phyloP scores from a whole-genome alignment of 2,888 invertebrate genomes.

The Schizotus pectinicornis region DNA sequence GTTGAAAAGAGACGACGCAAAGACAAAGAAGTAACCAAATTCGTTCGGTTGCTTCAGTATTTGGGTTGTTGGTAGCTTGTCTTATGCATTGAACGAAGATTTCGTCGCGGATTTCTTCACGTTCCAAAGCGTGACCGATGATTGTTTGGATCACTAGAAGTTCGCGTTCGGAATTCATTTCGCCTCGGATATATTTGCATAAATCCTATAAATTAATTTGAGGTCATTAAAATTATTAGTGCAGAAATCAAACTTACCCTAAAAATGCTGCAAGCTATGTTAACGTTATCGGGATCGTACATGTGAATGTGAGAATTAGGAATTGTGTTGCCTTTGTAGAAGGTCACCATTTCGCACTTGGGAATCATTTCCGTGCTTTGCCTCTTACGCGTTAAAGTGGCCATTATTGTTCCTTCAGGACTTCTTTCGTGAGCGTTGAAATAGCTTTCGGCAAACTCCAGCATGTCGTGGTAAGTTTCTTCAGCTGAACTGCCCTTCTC shows the following conservation, averaged over 20 bases:
- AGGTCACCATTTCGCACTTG: conserved; percentile 92
- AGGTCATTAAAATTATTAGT: background rate
- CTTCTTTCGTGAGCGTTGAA: conserved; percentile 89
- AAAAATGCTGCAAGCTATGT: conserved; percentile 87
- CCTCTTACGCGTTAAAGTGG: conserved; percentile 79
- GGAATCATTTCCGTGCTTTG: conserved; percentile 82
- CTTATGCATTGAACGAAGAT: conserved; percentile 88
- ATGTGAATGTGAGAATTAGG: conserved; percentile 93
- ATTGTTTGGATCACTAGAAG: conserved; percentile 83
- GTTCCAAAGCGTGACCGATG: conserved; percentile 85
- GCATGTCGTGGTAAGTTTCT: conserved; percentile 77
- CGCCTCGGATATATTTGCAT: conserved; percentile 88
- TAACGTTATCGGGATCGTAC: conserved; percentile 93
- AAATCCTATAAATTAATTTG: conserved; percentile 74
- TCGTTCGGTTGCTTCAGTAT: conserved; percentile 80
- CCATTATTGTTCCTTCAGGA: conserved; percentile 87
- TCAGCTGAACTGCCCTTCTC: conserved; percentile 62
- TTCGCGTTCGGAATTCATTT: conserved; percentile 83
- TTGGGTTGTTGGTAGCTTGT: conserved; percentile 89
- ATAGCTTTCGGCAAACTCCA: conserved; percentile 92
- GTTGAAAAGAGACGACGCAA: conserved; percentile 91
- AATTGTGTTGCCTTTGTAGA: conserved; percentile 85
- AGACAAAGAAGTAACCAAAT: conserved; percentile 90
- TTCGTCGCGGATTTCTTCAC: conserved; percentile 92
- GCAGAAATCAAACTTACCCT: conserved; percentile 66